A percentile compares a stretch with the other conserved stretches of the same genome.
Evolutionary conservation across 1,140 invertebrate species (phyloP).

Genomic region (Drosophila baimaii): DNA sequence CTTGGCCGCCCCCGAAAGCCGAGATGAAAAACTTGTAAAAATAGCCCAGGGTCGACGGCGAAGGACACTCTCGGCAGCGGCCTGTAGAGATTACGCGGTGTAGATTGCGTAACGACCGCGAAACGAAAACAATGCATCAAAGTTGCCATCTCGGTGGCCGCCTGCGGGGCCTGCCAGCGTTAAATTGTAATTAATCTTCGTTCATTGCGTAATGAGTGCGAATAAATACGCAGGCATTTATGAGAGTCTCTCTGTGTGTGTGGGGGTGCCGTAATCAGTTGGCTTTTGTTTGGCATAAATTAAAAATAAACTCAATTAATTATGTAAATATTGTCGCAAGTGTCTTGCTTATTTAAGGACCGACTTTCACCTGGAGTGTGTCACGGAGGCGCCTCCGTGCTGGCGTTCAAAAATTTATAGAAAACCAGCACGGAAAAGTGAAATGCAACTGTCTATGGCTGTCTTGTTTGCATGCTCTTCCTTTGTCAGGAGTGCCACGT

Average conservation of each 20-base stretch:
- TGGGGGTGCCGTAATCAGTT: slow-evolving; percentile 66
- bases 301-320: slow-evolving; percentile 81
- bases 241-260: background rate
- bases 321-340: slow-evolving; percentile 72
- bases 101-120: slow-evolving; percentile 28
- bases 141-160: slow-evolving; percentile 32
- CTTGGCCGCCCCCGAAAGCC: slow-evolving; percentile 12
- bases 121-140: slow-evolving; percentile 37
- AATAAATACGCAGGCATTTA: slow-evolving; percentile 28
- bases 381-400: slow-evolving; percentile 34
- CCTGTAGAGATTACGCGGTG: slow-evolving; percentile 54
- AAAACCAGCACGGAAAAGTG: slow-evolving; percentile 49
- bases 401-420: slow-evolving; percentile 73
- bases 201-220: slow-evolving; percentile 43
- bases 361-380: slow-evolving; percentile 27
- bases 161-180: slow-evolving; percentile 42
- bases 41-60: slow-evolving; percentile 44
- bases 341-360: slow-evolving; percentile 39
- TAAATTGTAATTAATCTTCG: slow-evolving; percentile 78
- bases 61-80: slow-evolving; percentile 39
- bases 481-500: slow-evolving; percentile 32
- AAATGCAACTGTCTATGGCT: slow-evolving; percentile 67
- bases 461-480: slow-evolving; percentile 43
- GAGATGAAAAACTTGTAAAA: slow-evolving; percentile 54
- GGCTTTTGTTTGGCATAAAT: slow-evolving; percentile 74